Base-by-base conservation (phyloP, 2,797 vertebrate species). In the Sparidentex hasta region DNA sequence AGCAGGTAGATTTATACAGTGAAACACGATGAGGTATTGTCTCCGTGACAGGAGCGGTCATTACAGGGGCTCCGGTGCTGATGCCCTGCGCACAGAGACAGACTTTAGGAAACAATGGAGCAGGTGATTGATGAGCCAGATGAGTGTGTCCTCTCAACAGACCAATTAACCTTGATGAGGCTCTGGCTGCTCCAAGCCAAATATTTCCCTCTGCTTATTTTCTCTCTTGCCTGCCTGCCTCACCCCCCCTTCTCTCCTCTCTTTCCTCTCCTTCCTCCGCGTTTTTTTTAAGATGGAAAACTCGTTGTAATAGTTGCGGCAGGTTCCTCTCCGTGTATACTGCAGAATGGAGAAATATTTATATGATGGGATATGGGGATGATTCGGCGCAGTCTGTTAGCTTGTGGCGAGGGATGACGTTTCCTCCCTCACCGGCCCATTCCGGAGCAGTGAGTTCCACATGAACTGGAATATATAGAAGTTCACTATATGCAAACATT, bases 121-220 rank as follows among this genome's bases (percentile, higher is more conserved):
- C 74, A 51, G 90, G 87, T 95, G 94, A 95, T 95, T 88, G 93
- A 95, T 94, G 95, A 94, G 83, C 82, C 82, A 84, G 90, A 93
- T 82, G 88, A 92, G 80, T 77, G 78, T 78, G 93, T 94, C 90
- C 91, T 93, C 95, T 93, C 95, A 89, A 91, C 93, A 94, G 93
- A 92, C 95, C 95, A 95, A 95, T 95, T 95, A 95, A 96, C 95
- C 95, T 96, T 95, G 95, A 95, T 91, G 90, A 95, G 93, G 86
- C 91, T 94, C 88, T 72, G 80, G 77, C 91, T 91, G 91, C 94
- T 94, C 91, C 91, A 86, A 92, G 92, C 90, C 88, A 94, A 93
- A 94, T 90, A 92, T 94, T 94, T 94, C 93, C 85, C 86, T 84
- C 87, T 81, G 78, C 89, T 90, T 93, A 83, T 88, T 87, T 65